Base-by-base conservation (phyloP, 1,140 invertebrate species). In the Cydia strobilella region DNA sequence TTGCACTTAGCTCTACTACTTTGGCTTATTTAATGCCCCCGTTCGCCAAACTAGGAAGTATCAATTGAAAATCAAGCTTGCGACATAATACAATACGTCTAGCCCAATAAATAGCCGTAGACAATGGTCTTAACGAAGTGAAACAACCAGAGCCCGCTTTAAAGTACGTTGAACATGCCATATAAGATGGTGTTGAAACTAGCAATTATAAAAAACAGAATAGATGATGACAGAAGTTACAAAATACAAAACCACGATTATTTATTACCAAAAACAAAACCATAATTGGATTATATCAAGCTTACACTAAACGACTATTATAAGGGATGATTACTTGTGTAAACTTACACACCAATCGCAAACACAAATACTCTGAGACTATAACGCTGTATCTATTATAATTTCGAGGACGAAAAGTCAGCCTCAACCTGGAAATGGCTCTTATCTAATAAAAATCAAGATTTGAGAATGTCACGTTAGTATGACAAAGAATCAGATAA, bases 81-180 rank as follows among this genome's bases (percentile, higher is more conserved):
- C 23, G 35, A 74, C 62, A 74, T 45, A 63, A 59, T 72, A 45
- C 72, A 23, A 73, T 73, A 23, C 48, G 72, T 54, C 15, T 25
- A 27, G n/a, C 7, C 42, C 79, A 77, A 82, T 86, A 85, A 85
- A 85, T 79, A 80, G 72, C 66, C 69, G 75, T 77, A 74, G 75
- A 86, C 81, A 85, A 83, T 79, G 77, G 54, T 20, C 74, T 76
- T 80, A 84, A 81, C 78, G 79, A 78, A 82, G 75, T 77, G 74
- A 77, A 79, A 73, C 75, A 72, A 72, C 45, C 20, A 27, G 73
- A 62, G 69, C 69, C 78, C 63, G 65, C 74, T 77, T 78, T 78
- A 79, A 82, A 59, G 54, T 59, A 59, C 18, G 20, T 23, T 59
- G 18, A 59, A 75, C 76, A 76, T 79, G 76, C 77, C 77, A 81